Evolutionary conservation across 2,113 vertebrate species (phyloP), one percentile per base, ranked within the genome.

Genomic region (Rhinoderma darwinii): DNA sequence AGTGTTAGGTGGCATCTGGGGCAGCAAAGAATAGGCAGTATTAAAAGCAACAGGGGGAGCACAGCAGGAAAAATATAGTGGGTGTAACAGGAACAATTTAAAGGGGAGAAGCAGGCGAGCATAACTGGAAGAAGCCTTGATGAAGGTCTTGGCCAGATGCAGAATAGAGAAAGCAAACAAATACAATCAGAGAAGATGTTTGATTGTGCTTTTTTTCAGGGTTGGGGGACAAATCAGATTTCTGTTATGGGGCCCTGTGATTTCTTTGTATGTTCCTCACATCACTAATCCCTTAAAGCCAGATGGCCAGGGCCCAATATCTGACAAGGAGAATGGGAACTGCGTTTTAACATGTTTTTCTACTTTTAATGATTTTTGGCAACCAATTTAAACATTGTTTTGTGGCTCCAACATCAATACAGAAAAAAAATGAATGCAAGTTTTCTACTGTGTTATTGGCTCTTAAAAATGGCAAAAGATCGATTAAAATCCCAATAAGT

Each of bases 401-500:
- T 39, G 35, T 72, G 14, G 35, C 35, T 72, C 68, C 35, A 72
- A 72, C 68, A 72, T 72, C 68, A 72, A 72, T 72, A 25, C 17
- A 37, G 35, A 22, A 37, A 72, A 37, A 72, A 72, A 30, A 39
- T 72, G 68, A 72, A 72, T 72, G 11, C 35, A 72, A 20, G 25
- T 72, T n/a, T 72, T 35, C 68, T 72, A 72, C 68, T 39, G 68
- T 70, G 66, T 72, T 39, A 39, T 35, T 72, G 68, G 68, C 68
- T 39, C 35, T 11, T 22, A 39, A 35, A 72, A 22, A 20, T 68
- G 63, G 30, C 63, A 68, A 68, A 15, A 68, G 63, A 68, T 39
- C 18, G 17, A 72, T 35, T 39, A 11, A 72, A 50, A 30, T 22
- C 1, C 59, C 61, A 50, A 84, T 90, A 91, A 92, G 90, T 91